Base-by-base conservation (phyloP, 2,113 vertebrate genomes). In the Engystomops pustulosus region DNA sequence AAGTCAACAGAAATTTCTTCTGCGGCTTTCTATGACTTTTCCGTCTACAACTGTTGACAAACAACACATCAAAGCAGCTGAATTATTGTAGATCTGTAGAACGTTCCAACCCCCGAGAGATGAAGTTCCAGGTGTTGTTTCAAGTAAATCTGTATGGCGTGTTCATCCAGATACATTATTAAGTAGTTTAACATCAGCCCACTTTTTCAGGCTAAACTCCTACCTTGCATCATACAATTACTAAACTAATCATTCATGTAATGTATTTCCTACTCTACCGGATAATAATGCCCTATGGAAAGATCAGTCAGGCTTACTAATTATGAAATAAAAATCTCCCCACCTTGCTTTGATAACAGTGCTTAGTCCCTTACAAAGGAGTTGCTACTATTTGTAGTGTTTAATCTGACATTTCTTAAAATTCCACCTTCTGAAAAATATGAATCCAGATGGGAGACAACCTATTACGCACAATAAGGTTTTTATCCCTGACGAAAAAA, bases 191-290 rank as follows among this genome's bases (percentile, higher is more conserved):
- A 53, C 32, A 27, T 53, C 79, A 71, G 41, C 47, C 67, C 27
- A 65, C 60, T 41, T 71, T 81, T 27, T 53, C 11, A 70, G 55
- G 67, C 67, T 55, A 81, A 71, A 55, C 47, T 34, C 41, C 69
- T 70, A 44, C 23, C 47, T 38, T 71, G 34, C 36, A 72, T 34
- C 36, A 47, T 70, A 45, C 36, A 72, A 72, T 82, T 82, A 72
- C 80, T 41, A 55, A 71, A 81, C 67, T 58, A 71, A 81, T 81
- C 80, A 82, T 60, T 70, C 38, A 74, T 55, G 17, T 45, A 82
- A 72, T 74, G 34, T 70, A 81, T 72, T 72, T 60, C 18, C 7
- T 58, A 69, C 67, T 60, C 49, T 78, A 60, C 20, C 60, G 36
- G 69, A 38, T 53, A 70, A 81, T 70, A 81, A 81, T 81, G 41